phyloP scores from a whole-genome alignment of 2,888 invertebrate species.

The Pyrrhosoma nymphula region DNA sequence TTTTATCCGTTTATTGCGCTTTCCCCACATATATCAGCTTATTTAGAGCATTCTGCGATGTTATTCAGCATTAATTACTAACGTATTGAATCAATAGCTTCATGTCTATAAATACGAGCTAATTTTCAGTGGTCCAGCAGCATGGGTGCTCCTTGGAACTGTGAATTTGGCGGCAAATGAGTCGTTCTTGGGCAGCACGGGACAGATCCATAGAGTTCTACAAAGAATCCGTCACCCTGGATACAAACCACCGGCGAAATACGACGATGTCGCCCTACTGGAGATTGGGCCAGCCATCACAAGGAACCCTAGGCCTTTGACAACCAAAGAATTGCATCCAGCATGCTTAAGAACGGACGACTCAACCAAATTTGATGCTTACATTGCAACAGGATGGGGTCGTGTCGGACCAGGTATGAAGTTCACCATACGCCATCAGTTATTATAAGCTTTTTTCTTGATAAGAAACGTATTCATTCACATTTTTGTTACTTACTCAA shows the following conservation, averaged over 20 bases:
- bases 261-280: slow-evolving; percentile 17
- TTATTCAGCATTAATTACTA: too few relatives aligned
- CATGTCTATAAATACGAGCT: too few relatives aligned
- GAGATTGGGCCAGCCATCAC: slow-evolving; percentile 42
- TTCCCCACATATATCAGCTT: too few relatives aligned
- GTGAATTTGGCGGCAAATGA: not conserved
- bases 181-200: not conserved
- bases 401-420: not conserved
- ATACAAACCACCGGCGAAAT: slow-evolving; percentile 18
- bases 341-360: not conserved
- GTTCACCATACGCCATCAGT: too few relatives aligned
- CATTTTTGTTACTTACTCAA: too few relatives aligned
- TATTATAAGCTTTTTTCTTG: too few relatives aligned
- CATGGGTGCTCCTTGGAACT: slow-evolving; percentile 6
- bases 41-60: too few relatives aligned
- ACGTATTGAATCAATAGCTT: too few relatives aligned
- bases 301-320: not conserved
- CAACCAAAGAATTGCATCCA: not conserved
- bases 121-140: not conserved
- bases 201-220: not conserved
- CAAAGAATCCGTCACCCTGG: slow-evolving; percentile 38
- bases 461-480: too few relatives aligned
- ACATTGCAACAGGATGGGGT: slow-evolving; percentile 6
- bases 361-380: not conserved
- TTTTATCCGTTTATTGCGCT: too few relatives aligned